These are phyloP conservation scores for Osmerus eperlanus DNA, from an alignment of 2,113 vertebrate genomes.

Conservation along the genomic window DNA sequence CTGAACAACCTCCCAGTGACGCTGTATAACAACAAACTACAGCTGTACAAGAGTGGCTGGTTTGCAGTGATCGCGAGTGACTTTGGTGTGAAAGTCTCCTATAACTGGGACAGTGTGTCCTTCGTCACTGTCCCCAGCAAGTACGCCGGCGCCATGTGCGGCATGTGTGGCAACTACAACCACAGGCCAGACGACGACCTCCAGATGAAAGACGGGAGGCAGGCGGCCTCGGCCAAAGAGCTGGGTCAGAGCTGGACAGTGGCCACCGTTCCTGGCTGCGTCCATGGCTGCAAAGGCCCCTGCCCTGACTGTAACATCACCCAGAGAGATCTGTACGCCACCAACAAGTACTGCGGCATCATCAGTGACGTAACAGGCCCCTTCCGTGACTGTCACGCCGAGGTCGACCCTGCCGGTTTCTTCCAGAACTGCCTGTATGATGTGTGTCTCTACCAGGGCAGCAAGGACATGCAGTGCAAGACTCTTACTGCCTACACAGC, in stretches of 20 bases:
- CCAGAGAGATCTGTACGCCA: slow-evolving; percentile 30
- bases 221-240: not conserved
- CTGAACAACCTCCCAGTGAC: slow-evolving; percentile 39
- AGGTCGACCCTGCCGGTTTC: slow-evolving; percentile 37
- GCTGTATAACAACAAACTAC: slow-evolving; percentile 26
- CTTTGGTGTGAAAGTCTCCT: slow-evolving; percentile 60
- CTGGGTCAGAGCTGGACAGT: slow-evolving; percentile 70
- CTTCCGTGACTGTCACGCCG: slow-evolving; percentile 52
- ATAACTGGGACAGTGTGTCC: slow-evolving; percentile 52
- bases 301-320: slow-evolving; percentile 33
- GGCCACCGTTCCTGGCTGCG: slow-evolving; percentile 31
- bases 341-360: slow-evolving; percentile 40
- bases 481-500: slow-evolving; percentile 45
- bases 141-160: slow-evolving; percentile 49
- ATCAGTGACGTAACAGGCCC: slow-evolving; percentile 42
- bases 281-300: slow-evolving; percentile 28
- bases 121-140: slow-evolving; percentile 60
- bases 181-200: slow-evolving; percentile 66
- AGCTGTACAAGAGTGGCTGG: slow-evolving; percentile 42
- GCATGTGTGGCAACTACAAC: slow-evolving; percentile 75
- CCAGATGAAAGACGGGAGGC: slow-evolving; percentile 30
- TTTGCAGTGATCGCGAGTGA: slow-evolving; percentile 56
- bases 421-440: slow-evolving; percentile 54
- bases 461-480: slow-evolving; percentile 40
- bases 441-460: slow-evolving; percentile 52